Conservation (phyloP, 2,888 invertebrate genomes). For the Unio pictorum region DNA sequence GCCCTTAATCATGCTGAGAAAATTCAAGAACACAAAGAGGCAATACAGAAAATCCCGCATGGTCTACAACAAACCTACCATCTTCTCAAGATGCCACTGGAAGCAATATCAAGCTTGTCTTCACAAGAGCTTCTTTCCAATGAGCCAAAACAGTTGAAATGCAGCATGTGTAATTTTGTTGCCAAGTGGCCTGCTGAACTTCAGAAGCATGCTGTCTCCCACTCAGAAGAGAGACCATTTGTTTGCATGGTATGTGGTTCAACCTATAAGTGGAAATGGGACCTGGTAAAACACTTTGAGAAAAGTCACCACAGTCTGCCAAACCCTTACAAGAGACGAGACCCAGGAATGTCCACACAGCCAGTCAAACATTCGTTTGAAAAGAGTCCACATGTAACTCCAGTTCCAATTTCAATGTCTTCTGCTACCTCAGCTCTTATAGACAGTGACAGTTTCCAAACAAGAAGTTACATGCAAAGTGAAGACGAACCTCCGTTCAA, state of each 20-base stretch:
- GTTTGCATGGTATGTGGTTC: constrained; percentile 69
- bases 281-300: constrained; percentile 70
- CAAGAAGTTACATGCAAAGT: constrained; percentile 14
- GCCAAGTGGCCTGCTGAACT: constrained; percentile 70
- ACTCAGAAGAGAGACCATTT: constrained; percentile 67
- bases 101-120: constrained; percentile 51
- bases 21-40: constrained; percentile 59
- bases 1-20: constrained; percentile 57
- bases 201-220: constrained; percentile 69
- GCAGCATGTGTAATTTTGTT: constrained; percentile 68
- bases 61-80: constrained; percentile 64
- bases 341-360: constrained; percentile 36
- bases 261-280: constrained; percentile 71
- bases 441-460: constrained; percentile 26
- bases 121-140: constrained; percentile 44
- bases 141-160: constrained; percentile 63
- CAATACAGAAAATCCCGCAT: constrained; percentile 64
- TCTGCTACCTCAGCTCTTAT: constrained; percentile 38
- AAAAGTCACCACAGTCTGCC: constrained; percentile 65
- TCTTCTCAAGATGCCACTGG: constrained; percentile 61
- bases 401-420: constrained; percentile 25
- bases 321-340: constrained; percentile 68
- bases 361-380: neutral
- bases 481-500: constrained; percentile 28
- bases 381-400: constrained; percentile 5